phyloP scores from a whole-genome alignment of 2,113 vertebrate species.

The Trematomus loennbergii region DNA sequence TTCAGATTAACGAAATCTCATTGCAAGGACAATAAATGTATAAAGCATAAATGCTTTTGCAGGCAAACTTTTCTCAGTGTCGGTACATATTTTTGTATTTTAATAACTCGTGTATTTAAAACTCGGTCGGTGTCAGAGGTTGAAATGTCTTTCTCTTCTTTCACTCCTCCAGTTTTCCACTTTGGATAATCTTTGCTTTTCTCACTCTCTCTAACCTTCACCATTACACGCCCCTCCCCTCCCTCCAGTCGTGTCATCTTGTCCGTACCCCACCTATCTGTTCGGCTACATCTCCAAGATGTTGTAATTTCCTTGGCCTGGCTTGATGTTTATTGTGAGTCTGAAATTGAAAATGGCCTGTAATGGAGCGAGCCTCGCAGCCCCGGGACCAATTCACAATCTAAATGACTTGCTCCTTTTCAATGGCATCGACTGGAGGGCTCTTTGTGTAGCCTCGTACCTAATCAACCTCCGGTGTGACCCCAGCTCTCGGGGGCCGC shows the following conservation, averaged over 20 bases:
- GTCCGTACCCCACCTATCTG: slow-evolving; percentile 96
- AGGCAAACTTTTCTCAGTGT: background rate
- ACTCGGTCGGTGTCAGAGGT: slow-evolving; percentile 14
- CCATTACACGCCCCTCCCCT: slow-evolving; percentile 79
- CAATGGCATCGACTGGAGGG: slow-evolving; percentile 98
- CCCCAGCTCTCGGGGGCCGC: slow-evolving; percentile 95
- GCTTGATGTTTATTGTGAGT: slow-evolving; percentile 99
- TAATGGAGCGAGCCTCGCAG: slow-evolving; percentile 99
- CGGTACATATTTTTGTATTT: background rate
- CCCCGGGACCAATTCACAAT: slow-evolving; percentile 99
- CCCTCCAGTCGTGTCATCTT: slow-evolving; percentile 96
- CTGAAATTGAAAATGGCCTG: slow-evolving; percentile 99
- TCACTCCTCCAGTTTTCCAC: slow-evolving; percentile 45
- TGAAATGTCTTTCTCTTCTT: slow-evolving; percentile 40
- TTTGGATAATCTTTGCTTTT: slow-evolving; percentile 61
- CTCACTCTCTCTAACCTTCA: slow-evolving; percentile 31
- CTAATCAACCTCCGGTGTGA: slow-evolving; percentile 99
- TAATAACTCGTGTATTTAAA: slow-evolving; percentile 13
- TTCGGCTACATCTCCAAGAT: slow-evolving; percentile 99
- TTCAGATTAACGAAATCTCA: background rate
- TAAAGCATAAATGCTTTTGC: background rate
- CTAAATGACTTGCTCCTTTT: slow-evolving; percentile 99
- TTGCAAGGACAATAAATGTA: background rate
- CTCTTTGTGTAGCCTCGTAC: slow-evolving; percentile 99
- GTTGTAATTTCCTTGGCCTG: slow-evolving; percentile 99